A percentile compares a stretch with the other conserved stretches of the same genome.
phyloP scores from a whole-genome alignment of 2,113 vertebrate species.

The Solea solea region DNA sequence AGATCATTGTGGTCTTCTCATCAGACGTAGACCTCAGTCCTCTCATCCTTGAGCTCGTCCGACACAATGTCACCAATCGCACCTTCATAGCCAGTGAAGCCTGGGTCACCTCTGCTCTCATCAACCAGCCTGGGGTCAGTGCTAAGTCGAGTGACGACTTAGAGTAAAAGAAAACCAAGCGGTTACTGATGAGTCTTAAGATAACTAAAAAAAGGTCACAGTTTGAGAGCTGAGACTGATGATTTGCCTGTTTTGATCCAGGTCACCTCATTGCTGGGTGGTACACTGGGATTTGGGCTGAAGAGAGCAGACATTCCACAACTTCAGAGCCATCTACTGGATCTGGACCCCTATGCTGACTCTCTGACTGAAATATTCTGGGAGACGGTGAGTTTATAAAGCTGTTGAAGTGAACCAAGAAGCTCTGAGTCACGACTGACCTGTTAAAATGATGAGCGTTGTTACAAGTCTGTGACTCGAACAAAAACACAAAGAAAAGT shows the following conservation, averaged over 20 bases:
- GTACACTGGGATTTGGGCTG: slow-evolving; percentile 85
- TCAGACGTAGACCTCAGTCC: slow-evolving; percentile 87
- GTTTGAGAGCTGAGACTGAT: background rate
- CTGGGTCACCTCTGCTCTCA: slow-evolving; percentile 86
- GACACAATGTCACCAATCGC: slow-evolving; percentile 82
- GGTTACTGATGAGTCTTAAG: background rate
- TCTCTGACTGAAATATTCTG: slow-evolving; percentile 86
- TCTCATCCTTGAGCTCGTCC: slow-evolving; percentile 79
- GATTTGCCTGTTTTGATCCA: slow-evolving; percentile 22
- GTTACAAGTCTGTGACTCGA: too few species aligned
- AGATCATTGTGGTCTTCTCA: slow-evolving; percentile 87
- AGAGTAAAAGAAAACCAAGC: too few species aligned
- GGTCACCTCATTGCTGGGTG: slow-evolving; percentile 78
- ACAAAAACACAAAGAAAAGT: too few species aligned
- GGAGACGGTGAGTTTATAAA: slow-evolving; percentile 72
- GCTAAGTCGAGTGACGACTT: background rate
- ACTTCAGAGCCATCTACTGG: slow-evolving; percentile 78
- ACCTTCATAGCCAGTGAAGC: slow-evolving; percentile 89
- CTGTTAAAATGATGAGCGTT: too few species aligned
- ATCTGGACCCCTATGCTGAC: slow-evolving; percentile 80
- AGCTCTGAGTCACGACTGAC: too few species aligned
- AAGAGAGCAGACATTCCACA: slow-evolving; percentile 80
- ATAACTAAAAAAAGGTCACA: background rate
- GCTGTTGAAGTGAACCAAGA: too few species aligned
- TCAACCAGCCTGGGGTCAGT: slow-evolving; percentile 79